These are phyloP conservation scores for Lichenostomus cassidix DNA, from an alignment of 2,113 vertebrate species.

Conservation along the genomic window DNA sequence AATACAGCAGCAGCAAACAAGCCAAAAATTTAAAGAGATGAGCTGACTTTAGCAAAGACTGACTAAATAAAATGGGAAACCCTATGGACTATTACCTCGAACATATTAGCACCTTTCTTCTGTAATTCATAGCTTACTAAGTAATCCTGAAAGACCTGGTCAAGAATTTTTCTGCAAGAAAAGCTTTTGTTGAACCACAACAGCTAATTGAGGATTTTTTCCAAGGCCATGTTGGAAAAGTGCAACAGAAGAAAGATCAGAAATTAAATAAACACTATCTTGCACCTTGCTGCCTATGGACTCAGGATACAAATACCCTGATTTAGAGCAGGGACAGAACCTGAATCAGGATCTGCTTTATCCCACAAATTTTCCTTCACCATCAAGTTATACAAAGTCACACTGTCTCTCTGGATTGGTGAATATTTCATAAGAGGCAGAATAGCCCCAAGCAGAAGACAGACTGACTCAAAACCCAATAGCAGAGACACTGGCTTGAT, in stretches of 20 bases:
- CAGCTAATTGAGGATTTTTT: neutral
- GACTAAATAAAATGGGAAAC: constrained; percentile 1
- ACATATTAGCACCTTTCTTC: neutral
- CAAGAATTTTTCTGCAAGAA: neutral
- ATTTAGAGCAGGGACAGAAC: neutral
- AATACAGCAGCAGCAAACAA: neutral
- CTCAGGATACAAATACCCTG: neutral
- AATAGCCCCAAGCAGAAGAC: constrained; percentile 53
- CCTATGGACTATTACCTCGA: neutral
- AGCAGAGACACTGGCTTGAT: neutral
- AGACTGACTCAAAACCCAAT: constrained; percentile 7
- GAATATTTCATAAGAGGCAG: constrained; percentile 56
- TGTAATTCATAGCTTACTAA: neutral
- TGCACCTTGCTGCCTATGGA: neutral
- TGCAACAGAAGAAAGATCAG: neutral
- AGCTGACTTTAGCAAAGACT: neutral
- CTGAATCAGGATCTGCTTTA: neutral
- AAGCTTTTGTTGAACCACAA: neutral
- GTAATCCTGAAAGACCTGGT: neutral
- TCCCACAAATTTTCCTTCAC: neutral
- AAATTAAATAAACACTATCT: neutral
- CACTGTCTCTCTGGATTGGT: constrained; percentile 2
- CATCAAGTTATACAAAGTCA: neutral
- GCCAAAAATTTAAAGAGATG: neutral
- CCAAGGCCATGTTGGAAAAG: neutral